Conservation (phyloP, 2,113 vertebrate species). For the Arenaria interpres region DNA sequence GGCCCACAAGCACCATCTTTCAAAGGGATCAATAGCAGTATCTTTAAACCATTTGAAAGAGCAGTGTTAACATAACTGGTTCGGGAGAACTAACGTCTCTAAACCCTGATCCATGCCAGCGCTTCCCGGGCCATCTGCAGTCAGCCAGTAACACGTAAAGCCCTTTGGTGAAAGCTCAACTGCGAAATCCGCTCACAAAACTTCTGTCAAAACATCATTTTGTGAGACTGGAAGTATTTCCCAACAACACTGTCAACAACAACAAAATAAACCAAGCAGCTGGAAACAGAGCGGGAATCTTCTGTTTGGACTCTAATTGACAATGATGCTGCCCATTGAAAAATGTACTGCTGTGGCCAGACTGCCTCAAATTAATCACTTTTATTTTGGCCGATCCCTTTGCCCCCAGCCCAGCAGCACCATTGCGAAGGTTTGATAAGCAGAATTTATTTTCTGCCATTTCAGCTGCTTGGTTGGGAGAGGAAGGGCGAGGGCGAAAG, state of each 20-base stretch:
- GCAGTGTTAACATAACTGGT: background rate
- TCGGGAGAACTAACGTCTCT: background rate
- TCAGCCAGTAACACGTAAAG: background rate
- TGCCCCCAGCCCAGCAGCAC: accelerated
- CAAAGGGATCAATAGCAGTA: background rate
- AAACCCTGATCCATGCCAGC: background rate
- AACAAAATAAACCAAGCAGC: background rate
- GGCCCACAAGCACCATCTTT: background rate
- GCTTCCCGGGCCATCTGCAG: background rate
- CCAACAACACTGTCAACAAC: background rate
- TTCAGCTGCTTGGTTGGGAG: background rate
- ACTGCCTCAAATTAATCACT: background rate
- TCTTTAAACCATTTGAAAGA: background rate
- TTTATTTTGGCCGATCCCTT: background rate
- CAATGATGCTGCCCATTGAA: background rate
- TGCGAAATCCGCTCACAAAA: background rate
- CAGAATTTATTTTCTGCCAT: background rate
- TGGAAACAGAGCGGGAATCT: background rate
- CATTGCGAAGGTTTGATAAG: background rate
- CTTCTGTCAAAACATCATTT: background rate
- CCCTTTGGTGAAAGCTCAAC: background rate
- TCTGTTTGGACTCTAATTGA: background rate
- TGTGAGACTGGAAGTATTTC: background rate
- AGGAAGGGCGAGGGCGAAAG: too few relatives aligned
- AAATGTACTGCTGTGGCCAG: background rate